Percentiles rank a stretch among this genome's conserved stretches.
Conservation (phyloP, 2,888 invertebrate species). For the Orthosia gothica region DNA sequence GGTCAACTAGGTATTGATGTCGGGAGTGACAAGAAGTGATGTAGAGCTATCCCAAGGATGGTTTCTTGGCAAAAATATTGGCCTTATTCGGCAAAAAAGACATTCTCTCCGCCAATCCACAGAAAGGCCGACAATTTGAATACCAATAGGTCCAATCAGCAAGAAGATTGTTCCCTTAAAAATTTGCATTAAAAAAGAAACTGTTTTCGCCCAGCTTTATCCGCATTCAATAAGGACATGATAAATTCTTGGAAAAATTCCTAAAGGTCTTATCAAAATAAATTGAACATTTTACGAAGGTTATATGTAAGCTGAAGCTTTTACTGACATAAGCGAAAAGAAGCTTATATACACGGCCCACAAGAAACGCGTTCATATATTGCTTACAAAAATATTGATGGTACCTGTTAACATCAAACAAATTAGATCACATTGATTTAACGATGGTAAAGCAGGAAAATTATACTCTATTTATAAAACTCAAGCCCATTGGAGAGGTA, state of each 20-base stretch:
- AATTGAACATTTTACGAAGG: background rate
- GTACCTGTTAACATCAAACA: background rate
- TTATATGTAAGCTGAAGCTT: slow-evolving; percentile 5
- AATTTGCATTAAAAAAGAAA: slow-evolving; percentile 34
- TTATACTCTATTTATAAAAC: background rate
- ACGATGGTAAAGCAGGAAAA: background rate
- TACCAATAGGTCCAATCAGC: slow-evolving; percentile 45
- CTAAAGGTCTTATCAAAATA: background rate
- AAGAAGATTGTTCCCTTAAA: slow-evolving; percentile 16
- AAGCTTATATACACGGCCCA: slow-evolving; percentile 1
- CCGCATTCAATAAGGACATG: background rate
- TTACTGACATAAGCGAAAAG: background rate
- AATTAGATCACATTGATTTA: background rate
- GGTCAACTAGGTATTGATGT: background rate
- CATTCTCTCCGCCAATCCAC: slow-evolving; percentile 4
- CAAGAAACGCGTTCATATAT: background rate
- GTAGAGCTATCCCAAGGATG: background rate
- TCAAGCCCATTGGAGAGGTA: background rate
- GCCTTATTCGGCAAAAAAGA: background rate
- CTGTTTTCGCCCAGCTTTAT: background rate
- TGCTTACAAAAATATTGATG: background rate
- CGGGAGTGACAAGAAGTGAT: slow-evolving; percentile 4
- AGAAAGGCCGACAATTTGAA: slow-evolving; percentile 35
- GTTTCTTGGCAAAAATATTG: background rate
- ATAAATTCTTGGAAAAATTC: background rate